Evolutionary conservation across 2,888 invertebrate species (phyloP).

Genomic region (Andrena haemorrhoa): DNA sequence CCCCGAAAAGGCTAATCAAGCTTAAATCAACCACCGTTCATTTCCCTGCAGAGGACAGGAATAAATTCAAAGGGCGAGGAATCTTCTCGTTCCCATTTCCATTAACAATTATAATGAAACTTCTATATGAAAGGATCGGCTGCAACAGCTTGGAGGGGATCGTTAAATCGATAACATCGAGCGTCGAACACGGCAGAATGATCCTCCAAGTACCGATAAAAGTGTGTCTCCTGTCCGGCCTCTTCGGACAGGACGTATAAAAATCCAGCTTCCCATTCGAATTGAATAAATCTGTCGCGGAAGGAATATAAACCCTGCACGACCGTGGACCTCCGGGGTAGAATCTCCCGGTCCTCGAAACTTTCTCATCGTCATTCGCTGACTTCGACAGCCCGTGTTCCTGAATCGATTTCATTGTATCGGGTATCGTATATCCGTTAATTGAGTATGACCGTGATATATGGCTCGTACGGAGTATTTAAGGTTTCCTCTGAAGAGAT

Average conservation of each 20-base stretch:
- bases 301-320: constrained; percentile 22
- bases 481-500: constrained; percentile 26
- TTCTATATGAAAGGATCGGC: constrained; percentile 26
- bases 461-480: constrained; percentile 24
- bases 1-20: neutral
- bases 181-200: constrained; percentile 20
- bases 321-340: constrained; percentile 27
- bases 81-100: constrained; percentile 7
- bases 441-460: constrained; percentile 45
- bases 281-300: constrained; percentile 49
- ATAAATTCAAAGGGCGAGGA: neutral
- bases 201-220: constrained; percentile 47
- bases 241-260: constrained; percentile 26
- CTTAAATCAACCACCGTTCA: constrained; percentile 33
- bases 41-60: neutral
- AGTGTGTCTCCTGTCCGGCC: constrained; percentile 30
- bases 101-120: constrained; percentile 58
- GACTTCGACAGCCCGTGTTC: constrained; percentile 10
- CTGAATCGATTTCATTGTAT: constrained; percentile 42
- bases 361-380: constrained; percentile 30
- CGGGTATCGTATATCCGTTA: constrained; percentile 41
- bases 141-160: neutral
- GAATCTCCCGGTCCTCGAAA: constrained; percentile 6
- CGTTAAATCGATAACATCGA: constrained; percentile 55
- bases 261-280: constrained; percentile 26